Conservation (phyloP, 2,797 vertebrate genomes). For the Melanitta fusca region DNA sequence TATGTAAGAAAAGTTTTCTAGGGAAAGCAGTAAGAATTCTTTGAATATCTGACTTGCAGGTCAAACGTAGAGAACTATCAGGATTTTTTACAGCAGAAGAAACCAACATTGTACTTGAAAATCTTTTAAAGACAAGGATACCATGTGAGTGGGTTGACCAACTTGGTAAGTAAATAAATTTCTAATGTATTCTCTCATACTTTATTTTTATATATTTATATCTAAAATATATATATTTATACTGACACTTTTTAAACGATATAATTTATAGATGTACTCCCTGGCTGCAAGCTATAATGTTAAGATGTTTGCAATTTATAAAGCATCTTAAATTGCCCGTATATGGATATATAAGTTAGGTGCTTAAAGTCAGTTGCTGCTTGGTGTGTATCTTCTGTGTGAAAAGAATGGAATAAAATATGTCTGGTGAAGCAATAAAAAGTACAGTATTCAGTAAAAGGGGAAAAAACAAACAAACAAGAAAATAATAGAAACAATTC, state of each 20-base stretch:
- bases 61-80: neutral
- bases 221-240: neutral
- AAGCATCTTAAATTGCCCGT: neutral
- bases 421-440: neutral
- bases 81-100: neutral
- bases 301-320: neutral
- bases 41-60: neutral
- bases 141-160: neutral
- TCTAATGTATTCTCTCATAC: neutral
- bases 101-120: fast-evolving
- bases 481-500: neutral
- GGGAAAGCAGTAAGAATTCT: neutral
- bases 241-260: neutral
- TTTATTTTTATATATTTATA: neutral
- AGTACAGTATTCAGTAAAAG: neutral
- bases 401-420: neutral
- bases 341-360: neutral
- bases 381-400: neutral
- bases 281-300: neutral
- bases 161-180: neutral
- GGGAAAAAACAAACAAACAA: neutral
- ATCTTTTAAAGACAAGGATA: neutral
- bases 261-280: neutral
- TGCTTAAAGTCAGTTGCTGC: neutral
- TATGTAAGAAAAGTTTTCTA: neutral